Evolutionary conservation across 2,797 vertebrate genomes (phyloP), one percentile per base, ranked within the genome.

Genomic region (Pyrocephalus nanus): DNA sequence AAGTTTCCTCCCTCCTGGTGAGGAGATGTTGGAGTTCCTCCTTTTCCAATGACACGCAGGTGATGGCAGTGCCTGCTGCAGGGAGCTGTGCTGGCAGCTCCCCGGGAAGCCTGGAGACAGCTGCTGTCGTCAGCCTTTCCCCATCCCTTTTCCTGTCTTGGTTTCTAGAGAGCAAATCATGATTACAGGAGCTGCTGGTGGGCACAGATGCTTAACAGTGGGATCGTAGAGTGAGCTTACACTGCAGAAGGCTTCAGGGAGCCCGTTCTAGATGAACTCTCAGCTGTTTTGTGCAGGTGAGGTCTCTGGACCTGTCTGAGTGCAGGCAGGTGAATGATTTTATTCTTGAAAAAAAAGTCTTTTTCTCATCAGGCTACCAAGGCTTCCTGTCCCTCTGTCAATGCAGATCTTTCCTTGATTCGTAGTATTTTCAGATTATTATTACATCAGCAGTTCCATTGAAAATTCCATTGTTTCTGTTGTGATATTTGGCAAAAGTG

Each of bases 151-250:
- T 48, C 42, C 75, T 90, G 60, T 19, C 84, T 42, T 30, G 30
- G 9, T 64, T 94, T 95, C 45, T 48, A 27, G 70, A 76, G 85
- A 85, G 70, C 43, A 84, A 92, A 51, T 86, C 21, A 45, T 11
- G 74, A 62, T 72, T 78, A 40, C 58, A 55, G 74, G 92, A 94
- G 78, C 36, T 94, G 77, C 27, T 86, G 88, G 70, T 8, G 12
- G 75, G 78, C 71, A 8, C 71, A 72, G 80, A 82, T 75, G 71
- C 72, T 64, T 55, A 75, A 55, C 71, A 62, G 70, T 66, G 84
- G 66, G 88, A 67, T 81, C 43, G 7, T 42, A 11, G 1, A 38
- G 69, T 19, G 77, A 86, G 57, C 25, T 89, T 38, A 1, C 43
- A 9, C 50, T 66, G 61, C 42, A 36, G 70, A 51, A 71, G 34